Conservation (phyloP, 2,113 vertebrate species). For the Rhombomys opimus region DNA sequence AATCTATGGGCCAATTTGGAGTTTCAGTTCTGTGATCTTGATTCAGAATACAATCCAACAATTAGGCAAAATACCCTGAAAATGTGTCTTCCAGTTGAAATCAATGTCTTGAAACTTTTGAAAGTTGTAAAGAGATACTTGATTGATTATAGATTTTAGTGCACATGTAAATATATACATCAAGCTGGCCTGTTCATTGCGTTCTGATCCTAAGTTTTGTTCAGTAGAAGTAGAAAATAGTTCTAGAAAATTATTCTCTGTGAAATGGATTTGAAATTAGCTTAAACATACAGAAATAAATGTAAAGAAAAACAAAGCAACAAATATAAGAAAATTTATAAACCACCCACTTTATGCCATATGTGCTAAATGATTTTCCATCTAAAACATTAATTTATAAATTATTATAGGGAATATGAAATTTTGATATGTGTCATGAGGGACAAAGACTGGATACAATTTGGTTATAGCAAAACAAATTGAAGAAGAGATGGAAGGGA, state of each 20-base stretch:
- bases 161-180: not conserved
- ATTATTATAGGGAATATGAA: not conserved
- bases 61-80: not conserved
- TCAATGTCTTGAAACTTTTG: not conserved
- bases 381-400: not conserved
- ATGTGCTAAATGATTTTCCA: not conserved
- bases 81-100: not conserved
- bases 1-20: not conserved
- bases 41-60: not conserved
- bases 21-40: not conserved
- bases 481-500: not conserved
- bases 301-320: not conserved
- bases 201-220: not conserved
- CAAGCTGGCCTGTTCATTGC: not conserved
- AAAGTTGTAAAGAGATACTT: not conserved
- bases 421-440: not conserved
- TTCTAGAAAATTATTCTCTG: not conserved
- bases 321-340: not conserved
- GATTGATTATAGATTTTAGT: not conserved
- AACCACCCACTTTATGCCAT: not conserved
- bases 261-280: not conserved
- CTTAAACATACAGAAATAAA: not conserved
- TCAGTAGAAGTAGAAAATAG: not conserved
- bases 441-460: too few species aligned
- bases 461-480: not conserved